Evolutionary conservation across 1,140 invertebrate species (phyloP).

Genomic region (Chelonus insularis): DNA sequence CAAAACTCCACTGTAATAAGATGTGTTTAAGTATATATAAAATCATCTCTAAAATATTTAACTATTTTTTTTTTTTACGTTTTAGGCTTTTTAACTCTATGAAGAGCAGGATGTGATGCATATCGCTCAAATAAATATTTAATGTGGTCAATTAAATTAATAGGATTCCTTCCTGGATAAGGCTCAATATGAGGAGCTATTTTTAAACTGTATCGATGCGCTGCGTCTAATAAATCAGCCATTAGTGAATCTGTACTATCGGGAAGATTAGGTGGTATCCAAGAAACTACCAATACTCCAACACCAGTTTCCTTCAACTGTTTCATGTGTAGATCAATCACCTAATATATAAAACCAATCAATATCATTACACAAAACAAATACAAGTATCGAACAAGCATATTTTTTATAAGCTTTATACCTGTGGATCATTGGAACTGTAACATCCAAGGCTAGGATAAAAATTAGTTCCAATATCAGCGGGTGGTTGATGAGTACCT

Average conservation of each 20-base stretch:
- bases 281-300: constrained; percentile 57
- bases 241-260: constrained; percentile 55
- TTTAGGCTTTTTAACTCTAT: constrained; percentile 56
- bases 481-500: constrained; percentile 54
- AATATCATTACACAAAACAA: constrained; percentile 1
- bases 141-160: constrained; percentile 55
- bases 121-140: constrained; percentile 51
- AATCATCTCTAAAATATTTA: no score
- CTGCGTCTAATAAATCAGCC: constrained; percentile 53
- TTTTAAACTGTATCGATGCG: constrained; percentile 54
- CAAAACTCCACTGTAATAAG: constrained; percentile 40
- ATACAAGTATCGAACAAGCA: not conserved
- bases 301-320: constrained; percentile 55
- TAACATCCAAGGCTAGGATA: constrained; percentile 60
- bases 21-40: constrained; percentile 11
- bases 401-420: constrained; percentile 29
- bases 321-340: constrained; percentile 58
- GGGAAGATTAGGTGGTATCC: constrained; percentile 51
- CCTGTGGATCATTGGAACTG: constrained; percentile 56
- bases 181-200: constrained; percentile 59
- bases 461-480: constrained; percentile 58
- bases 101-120: constrained; percentile 59
- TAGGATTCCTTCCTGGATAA: constrained; percentile 56
- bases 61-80: no score
- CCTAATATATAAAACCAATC: constrained; percentile 28